Conservation (phyloP, 1,140 invertebrate genomes). For the Lamellibrachia luymesi region DNA sequence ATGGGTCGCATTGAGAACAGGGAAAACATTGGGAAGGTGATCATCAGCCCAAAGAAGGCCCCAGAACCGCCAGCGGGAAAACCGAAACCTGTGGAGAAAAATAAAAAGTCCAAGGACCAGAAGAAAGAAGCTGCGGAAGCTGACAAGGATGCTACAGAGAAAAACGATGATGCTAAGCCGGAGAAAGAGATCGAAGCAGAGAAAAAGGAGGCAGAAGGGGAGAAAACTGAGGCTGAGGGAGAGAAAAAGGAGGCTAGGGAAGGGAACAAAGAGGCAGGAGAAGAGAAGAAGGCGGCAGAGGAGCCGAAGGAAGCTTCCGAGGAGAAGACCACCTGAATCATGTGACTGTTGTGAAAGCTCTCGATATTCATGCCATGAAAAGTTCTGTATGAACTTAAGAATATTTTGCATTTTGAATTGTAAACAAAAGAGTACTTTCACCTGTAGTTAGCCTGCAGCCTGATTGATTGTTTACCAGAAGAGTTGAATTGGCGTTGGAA, state of each 20-base stretch:
- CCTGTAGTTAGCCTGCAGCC: no score
- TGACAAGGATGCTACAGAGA: background rate
- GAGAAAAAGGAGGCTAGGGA: background rate
- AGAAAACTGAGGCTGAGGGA: background rate
- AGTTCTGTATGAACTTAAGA: background rate
- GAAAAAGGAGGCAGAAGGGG: no score
- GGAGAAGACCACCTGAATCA: background rate
- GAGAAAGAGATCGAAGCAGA: background rate
- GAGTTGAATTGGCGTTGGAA: no score
- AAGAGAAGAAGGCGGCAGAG: background rate
- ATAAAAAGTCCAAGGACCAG: conserved; percentile 10
- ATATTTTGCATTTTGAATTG: background rate
- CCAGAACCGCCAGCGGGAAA: background rate
- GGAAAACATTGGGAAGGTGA: conserved; percentile 23
- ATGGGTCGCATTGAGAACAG: conserved; percentile 21
- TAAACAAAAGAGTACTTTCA: no score
- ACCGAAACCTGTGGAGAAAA: conserved; percentile 6
- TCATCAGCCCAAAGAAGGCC: conserved; percentile 23
- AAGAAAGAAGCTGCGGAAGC: background rate
- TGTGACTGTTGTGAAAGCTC: background rate
- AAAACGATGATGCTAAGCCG: background rate
- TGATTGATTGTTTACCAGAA: no score
- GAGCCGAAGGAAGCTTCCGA: background rate
- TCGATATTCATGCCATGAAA: background rate
- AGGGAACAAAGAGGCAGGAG: background rate